A percentile compares a stretch with the other conserved stretches of the same genome.
These are phyloP conservation scores for Cercocebus atys DNA, from an alignment of 2,113 vertebrate species.

Conservation along the genomic window DNA sequence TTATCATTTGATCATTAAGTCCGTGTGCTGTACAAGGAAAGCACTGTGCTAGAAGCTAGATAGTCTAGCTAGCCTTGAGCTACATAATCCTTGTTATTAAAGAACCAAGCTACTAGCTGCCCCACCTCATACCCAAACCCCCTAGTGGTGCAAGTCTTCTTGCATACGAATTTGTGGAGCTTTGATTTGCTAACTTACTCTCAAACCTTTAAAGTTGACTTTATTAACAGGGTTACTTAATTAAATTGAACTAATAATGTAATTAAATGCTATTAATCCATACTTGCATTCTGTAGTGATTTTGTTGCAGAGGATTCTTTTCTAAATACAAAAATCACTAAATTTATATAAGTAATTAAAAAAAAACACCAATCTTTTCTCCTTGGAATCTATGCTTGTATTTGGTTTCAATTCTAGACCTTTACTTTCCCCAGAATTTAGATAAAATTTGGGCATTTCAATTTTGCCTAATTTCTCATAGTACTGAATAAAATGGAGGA, in stretches of 20 bases:
- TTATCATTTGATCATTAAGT: neutral
- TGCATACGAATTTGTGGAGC: neutral
- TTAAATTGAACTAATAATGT: constrained; percentile 49
- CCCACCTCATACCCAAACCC: rapidly evolving
- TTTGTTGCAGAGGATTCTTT: constrained; percentile 36
- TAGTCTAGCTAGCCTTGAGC: too few species aligned
- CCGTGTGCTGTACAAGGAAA: neutral
- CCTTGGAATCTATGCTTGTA: neutral
- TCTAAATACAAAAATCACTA: neutral
- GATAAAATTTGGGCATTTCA: neutral
- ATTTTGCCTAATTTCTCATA: neutral
- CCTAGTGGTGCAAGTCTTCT: neutral
- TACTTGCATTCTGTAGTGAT: neutral
- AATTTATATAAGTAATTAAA: neutral
- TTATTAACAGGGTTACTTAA: constrained; percentile 45
- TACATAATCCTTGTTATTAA: neutral
- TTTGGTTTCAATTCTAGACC: neutral
- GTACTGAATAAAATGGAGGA: neutral
- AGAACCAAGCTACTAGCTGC: neutral
- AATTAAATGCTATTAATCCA: constrained; percentile 60
- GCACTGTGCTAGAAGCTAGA: neutral
- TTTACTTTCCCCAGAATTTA: neutral
- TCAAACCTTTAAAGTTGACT: neutral
- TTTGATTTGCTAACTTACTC: neutral
- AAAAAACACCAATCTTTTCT: neutral